Evolutionary conservation across 2,888 invertebrate species (phyloP).

Genomic region (Pristionchus exspectatus): DNA sequence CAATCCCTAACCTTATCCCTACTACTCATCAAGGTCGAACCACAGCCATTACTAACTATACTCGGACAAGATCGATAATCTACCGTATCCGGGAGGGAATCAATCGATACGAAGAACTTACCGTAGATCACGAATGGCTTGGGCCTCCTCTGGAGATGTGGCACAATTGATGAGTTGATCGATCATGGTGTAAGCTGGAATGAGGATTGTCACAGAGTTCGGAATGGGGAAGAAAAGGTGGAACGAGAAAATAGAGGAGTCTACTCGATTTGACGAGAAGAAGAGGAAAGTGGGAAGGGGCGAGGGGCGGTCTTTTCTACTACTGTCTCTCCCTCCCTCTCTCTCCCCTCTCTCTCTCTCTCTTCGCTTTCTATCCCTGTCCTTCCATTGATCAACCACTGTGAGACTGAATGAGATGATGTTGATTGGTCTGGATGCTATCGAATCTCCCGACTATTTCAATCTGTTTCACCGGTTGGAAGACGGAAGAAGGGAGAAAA

Average conservation of each 20-base stretch:
- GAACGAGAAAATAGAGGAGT: conserved; percentile 47
- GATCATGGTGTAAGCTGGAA: conserved; percentile 8
- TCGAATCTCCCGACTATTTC: not conserved
- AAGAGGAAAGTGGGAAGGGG: conserved; percentile 33
- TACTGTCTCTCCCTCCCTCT: conserved; percentile 24
- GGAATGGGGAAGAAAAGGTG: not conserved
- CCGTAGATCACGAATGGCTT: conserved; percentile 60
- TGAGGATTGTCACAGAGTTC: conserved; percentile 14
- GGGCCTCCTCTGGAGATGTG: conserved; percentile 56
- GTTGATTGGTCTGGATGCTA: not conserved
- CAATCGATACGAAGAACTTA: conserved; percentile 2
- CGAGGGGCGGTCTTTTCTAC: conserved; percentile 44
- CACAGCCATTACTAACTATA: not conserved
- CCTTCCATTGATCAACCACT: conserved; percentile 15
- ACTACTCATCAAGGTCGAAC: conserved; percentile 6
- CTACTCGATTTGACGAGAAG: conserved; percentile 16
- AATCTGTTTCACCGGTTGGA: not conserved
- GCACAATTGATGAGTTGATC: conserved; percentile 51
- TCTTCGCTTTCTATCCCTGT: conserved; percentile 17
- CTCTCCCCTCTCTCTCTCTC: not conserved
- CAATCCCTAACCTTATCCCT: conserved; percentile 48
- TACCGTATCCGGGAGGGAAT: not conserved
- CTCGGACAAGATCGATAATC: not conserved
- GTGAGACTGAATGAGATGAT: conserved; percentile 30
- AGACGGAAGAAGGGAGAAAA: not conserved